A percentile compares a stretch with the other conserved stretches of the same genome.
Conservation (phyloP, 2,797 vertebrate species). For the Orestias chungarensis region DNA sequence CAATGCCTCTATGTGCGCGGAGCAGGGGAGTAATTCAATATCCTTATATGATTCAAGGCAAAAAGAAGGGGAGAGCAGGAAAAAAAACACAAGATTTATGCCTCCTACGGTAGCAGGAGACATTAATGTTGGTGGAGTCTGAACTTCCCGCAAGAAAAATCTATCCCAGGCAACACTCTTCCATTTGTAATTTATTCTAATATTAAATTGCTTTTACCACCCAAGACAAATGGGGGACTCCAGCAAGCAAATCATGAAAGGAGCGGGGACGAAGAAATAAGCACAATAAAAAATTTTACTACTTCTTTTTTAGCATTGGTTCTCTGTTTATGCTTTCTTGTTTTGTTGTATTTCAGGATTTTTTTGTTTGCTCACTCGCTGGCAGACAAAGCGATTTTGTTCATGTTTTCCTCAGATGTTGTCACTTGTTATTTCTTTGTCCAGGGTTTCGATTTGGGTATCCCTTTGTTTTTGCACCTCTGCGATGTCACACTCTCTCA, state of each 20-base stretch:
- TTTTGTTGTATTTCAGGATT: constrained; percentile 11
- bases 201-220: constrained; percentile 79
- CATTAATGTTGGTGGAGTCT: constrained; percentile 73
- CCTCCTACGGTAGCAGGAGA: constrained; percentile 69
- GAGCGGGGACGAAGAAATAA: constrained; percentile 49
- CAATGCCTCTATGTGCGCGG: constrained; percentile 79
- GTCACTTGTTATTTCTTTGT: constrained; percentile 47
- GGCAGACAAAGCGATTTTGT: constrained; percentile 6
- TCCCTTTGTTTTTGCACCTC: constrained; percentile 66
- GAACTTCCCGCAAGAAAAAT: constrained; percentile 78
- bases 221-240: constrained; percentile 67
- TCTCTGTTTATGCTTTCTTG: constrained; percentile 1
- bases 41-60: constrained; percentile 86
- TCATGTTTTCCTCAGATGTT: constrained; percentile 30
- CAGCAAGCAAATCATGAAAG: constrained; percentile 66
- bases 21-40: constrained; percentile 86
- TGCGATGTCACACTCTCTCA: constrained; percentile 58
- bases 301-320: constrained; percentile 18
- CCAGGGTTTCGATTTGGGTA: constrained; percentile 48
- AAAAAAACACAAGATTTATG: constrained; percentile 80
- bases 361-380: not conserved
- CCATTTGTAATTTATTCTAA: constrained; percentile 77
- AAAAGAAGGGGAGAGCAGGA: constrained; percentile 68
- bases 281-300: constrained; percentile 58
- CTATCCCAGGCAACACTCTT: constrained; percentile 67